phyloP scores from a whole-genome alignment of 2,113 vertebrate genomes.

The Pomatostomus ruficeps region DNA sequence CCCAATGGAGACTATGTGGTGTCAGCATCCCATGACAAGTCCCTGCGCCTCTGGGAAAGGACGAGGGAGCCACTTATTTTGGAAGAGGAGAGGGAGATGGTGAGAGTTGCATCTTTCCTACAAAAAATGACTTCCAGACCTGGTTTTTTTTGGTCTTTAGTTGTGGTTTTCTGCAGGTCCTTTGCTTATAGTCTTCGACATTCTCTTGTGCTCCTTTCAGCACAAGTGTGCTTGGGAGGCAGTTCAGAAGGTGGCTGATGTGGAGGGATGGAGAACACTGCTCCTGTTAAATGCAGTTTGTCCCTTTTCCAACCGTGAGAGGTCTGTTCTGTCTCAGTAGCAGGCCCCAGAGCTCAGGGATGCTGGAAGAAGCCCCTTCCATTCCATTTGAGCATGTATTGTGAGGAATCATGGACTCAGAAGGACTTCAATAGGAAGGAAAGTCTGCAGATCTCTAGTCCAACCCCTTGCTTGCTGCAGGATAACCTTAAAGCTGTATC shows the following conservation, averaged over 20 bases:
- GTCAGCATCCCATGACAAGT: constrained; percentile 93
- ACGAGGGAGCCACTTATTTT: constrained; percentile 91
- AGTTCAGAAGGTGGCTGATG: neutral
- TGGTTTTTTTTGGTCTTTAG: neutral
- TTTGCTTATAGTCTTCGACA: neutral
- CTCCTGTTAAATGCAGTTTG: neutral
- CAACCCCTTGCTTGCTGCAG: neutral
- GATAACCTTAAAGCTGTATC: neutral
- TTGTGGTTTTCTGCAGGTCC: neutral
- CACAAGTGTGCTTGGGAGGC: neutral
- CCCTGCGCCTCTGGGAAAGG: constrained; percentile 94
- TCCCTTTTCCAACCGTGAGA: neutral
- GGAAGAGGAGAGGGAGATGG: constrained; percentile 94
- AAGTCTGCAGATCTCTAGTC: neutral
- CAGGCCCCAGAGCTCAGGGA: neutral
- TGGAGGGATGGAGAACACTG: neutral
- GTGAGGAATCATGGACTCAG: neutral
- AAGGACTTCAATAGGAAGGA: neutral
- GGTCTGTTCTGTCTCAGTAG: neutral
- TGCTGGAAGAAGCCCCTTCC: neutral
- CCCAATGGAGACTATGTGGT: constrained; percentile 92
- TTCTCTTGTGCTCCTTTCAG: neutral
- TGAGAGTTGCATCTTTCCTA: constrained; percentile 55
- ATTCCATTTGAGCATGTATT: neutral
- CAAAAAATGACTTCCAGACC: neutral